Evolutionary conservation across 2,888 invertebrate genomes (phyloP), one percentile per base, ranked within the genome.

Genomic region (Alitta virens): DNA sequence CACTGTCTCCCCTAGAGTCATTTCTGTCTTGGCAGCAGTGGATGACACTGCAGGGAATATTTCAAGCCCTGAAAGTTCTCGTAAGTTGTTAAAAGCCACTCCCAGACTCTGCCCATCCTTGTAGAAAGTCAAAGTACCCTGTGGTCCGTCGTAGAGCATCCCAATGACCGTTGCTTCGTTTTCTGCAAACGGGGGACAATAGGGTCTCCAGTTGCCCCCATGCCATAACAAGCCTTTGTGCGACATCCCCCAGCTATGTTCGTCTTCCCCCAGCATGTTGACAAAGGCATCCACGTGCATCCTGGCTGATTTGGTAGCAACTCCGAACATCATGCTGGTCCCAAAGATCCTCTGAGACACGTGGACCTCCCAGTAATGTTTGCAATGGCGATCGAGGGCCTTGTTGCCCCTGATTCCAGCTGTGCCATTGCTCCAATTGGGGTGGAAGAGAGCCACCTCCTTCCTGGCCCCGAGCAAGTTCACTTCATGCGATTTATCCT

Each of bases 261-360:
- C 84, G 75, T 90, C 88, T 78, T 88, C 88, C n/a, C 90, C 90
- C 27, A 90, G 79, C 72, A 90, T 82, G 77, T 90, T 89, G 27
- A 87, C 86, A 77, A 89, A 90, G 16, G 87, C 85, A 74, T 88
- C 87, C 1, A 86, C 87, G 75, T 89, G 88, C 1, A 90, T 81
- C 3, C 87, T 81, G 1, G 86, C 86, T 46, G 65, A 75, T 57
- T 78, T 79, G 2, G 87, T 87, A 46, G 87, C 88, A 53, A 89
- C 84, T 18, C 90, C 90, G 72, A 90, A 89, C 90, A 90, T 90
- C 84, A 90, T 89, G 72, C 88, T 86, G 0, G 90, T 90, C 24
- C 90, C 89, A 74, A 89, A 89, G 49, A 90, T 85, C 51, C 89
- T 81, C 71, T 87, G 86, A 0, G 87, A 86, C 0, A 84, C 75